These are phyloP conservation scores for Dryobates pubescens DNA, from an alignment of 2,797 vertebrate species.

Conservation along the genomic window DNA sequence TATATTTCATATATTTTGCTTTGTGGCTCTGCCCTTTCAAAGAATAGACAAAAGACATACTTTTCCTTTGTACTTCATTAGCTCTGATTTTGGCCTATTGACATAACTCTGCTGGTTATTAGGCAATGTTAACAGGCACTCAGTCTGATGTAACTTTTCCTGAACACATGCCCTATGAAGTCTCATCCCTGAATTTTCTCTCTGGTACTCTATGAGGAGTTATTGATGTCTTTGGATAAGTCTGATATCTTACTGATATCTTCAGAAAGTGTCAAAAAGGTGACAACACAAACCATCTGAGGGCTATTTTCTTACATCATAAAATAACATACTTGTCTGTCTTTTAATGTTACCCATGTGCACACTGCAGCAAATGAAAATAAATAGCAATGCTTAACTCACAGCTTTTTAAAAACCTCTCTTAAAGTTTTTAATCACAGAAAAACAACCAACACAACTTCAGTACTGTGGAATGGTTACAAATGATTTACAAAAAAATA, in stretches of 20 bases:
- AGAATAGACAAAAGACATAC: background rate
- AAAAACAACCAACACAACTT: rapidly evolving
- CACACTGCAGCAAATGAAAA: background rate
- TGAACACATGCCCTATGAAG: background rate
- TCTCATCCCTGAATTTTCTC: background rate
- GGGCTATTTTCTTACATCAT: background rate
- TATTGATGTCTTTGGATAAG: background rate
- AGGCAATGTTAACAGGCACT: background rate
- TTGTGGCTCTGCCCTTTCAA: background rate
- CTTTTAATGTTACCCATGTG: background rate
- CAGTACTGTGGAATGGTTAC: background rate
- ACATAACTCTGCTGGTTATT: rapidly evolving
- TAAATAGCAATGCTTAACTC: background rate
- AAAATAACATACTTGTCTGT: background rate
- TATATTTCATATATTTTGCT: background rate
- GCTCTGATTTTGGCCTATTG: background rate
- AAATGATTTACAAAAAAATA: background rate
- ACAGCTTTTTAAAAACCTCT: background rate
- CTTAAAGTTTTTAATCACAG: rapidly evolving
- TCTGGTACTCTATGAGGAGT: background rate
- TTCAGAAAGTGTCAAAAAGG: background rate
- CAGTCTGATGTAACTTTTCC: background rate
- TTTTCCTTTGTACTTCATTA: background rate
- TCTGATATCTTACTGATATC: background rate
- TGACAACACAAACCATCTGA: background rate